A percentile compares a stretch with the other conserved stretches of the same genome.
These are phyloP conservation scores for Leptothorax acervorum DNA, from an alignment of 2,888 invertebrate species.

Conservation along the genomic window DNA sequence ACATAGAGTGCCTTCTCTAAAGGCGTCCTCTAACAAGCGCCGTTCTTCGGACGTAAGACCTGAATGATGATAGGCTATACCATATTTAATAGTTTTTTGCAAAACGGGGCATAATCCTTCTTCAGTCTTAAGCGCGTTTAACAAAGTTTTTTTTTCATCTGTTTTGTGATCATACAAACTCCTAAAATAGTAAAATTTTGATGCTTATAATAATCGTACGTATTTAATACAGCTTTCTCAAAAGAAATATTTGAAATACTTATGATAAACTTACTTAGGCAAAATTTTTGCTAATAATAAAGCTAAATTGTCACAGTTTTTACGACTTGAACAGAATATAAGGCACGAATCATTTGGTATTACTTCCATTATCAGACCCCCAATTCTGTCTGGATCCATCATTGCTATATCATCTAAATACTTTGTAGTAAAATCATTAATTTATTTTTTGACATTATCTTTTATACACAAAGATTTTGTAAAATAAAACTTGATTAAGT, in stretches of 20 bases:
- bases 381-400: constrained; percentile 93
- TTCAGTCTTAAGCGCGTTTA: constrained; percentile 89
- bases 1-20: constrained; percentile 92
- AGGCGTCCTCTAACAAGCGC: constrained; percentile 93
- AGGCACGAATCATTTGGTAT: constrained; percentile 93
- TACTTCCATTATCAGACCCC: constrained; percentile 93
- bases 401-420: constrained; percentile 88
- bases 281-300: constrained; percentile 90
- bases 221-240: constrained; percentile 24
- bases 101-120: constrained; percentile 90
- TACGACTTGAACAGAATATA: constrained; percentile 97
- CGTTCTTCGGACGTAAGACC: constrained; percentile 96
- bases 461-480: not conserved
- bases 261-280: constrained; percentile 80
- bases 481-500: constrained; percentile 65
- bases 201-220: not conserved
- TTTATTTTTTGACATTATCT: constrained; percentile 61
- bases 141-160: constrained; percentile 88
- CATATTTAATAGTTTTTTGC: constrained; percentile 90
- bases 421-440: constrained; percentile 83
- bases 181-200: constrained; percentile 80
- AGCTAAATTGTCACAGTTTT: constrained; percentile 97
- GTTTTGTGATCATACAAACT: constrained; percentile 87
- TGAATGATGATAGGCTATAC: constrained; percentile 97
- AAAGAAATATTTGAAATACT: constrained; percentile 16